Conservation (phyloP, 2,113 vertebrate genomes). For the Fulica atra region DNA sequence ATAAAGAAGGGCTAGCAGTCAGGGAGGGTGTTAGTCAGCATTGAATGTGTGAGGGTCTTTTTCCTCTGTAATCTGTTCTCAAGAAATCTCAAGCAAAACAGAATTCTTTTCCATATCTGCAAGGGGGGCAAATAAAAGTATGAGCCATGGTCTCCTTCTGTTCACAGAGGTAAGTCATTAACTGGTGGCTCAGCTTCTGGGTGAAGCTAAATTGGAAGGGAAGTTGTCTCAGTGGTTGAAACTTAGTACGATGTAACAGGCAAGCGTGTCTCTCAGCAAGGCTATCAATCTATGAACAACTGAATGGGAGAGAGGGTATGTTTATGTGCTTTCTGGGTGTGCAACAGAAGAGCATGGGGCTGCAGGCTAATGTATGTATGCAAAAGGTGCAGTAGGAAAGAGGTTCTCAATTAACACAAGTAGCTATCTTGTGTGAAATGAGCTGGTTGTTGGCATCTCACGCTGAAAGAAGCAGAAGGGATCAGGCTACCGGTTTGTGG, state of each 20-base stretch:
- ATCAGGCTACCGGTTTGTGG: rapidly evolving
- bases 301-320: neutral
- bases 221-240: neutral
- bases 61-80: neutral
- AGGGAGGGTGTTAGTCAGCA: neutral
- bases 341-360: neutral
- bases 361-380: rapidly evolving
- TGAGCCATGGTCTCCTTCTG: neutral
- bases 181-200: neutral
- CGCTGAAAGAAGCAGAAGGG: neutral
- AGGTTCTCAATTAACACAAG: rapidly evolving
- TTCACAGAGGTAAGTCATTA: neutral
- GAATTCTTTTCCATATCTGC: neutral
- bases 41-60: rapidly evolving
- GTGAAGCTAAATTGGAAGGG: neutral
- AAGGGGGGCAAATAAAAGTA: neutral
- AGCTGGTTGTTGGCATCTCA: neutral
- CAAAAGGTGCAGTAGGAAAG: neutral
- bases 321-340: neutral
- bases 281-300: neutral
- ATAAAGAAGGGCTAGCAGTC: neutral
- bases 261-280: neutral
- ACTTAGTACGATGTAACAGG: neutral
- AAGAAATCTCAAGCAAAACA: neutral
- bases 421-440: neutral